These are phyloP conservation scores for Rhinogobius similis DNA, from an alignment of 2,113 vertebrate genomes.

Conservation along the genomic window DNA sequence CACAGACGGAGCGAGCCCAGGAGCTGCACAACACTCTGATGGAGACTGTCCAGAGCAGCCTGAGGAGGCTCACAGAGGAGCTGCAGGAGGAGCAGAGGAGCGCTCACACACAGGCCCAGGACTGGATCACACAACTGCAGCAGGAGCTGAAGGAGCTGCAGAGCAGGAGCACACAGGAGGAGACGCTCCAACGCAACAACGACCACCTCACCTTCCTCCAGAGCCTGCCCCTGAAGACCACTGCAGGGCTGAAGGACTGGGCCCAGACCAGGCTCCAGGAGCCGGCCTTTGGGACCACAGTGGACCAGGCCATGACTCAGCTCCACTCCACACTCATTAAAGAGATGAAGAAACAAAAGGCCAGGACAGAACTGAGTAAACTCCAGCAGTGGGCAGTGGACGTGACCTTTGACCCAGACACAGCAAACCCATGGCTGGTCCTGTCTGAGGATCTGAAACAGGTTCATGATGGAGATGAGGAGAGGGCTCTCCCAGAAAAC, in stretches of 20 bases:
- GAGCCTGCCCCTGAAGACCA: not conserved
- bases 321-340: not conserved
- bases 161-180: not conserved
- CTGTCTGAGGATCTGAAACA: slow-evolving; percentile 4
- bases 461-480: not conserved
- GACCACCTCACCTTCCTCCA: slow-evolving; percentile 1
- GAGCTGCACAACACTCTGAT: not conserved
- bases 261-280: not conserved
- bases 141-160: not conserved
- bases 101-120: not conserved
- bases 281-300: not conserved
- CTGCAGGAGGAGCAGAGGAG: slow-evolving; percentile 1
- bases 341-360: not conserved
- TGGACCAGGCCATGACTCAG: not conserved
- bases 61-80: not conserved
- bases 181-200: not conserved
- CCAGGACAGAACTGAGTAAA: not conserved
- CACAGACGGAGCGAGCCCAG: not conserved
- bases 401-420: slow-evolving; percentile 3
- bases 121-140: not conserved
- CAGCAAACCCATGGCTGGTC: not conserved
- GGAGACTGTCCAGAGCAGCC: not conserved
- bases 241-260: not conserved
- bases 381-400: slow-evolving; percentile 3
- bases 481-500: not conserved